Percentiles rank a stretch among this genome's conserved stretches.
phyloP scores from a whole-genome alignment of 2,797 vertebrate genomes.

The Gambelia wislizenii region DNA sequence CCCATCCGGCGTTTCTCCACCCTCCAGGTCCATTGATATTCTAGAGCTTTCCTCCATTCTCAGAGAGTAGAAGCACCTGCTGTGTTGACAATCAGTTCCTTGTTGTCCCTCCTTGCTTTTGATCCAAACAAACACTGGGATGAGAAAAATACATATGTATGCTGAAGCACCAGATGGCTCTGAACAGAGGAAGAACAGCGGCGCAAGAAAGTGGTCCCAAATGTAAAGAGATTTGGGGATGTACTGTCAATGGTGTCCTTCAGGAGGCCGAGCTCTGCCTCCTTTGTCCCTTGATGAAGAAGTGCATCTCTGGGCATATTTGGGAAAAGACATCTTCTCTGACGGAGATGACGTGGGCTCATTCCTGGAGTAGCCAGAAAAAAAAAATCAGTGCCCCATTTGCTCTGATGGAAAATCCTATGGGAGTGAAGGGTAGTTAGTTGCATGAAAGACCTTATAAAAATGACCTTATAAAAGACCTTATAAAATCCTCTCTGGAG shows the following conservation, averaged over 20 bases:
- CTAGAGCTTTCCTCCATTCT: not conserved
- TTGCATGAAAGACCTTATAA: not conserved
- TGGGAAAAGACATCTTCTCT: not conserved
- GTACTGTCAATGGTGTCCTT: not conserved
- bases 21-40: not conserved
- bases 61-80: not conserved
- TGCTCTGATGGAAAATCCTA: not conserved
- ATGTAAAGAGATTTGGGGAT: not conserved
- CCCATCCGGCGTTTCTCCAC: no score
- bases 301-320: no score
- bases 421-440: not conserved
- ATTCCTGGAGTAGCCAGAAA: no score
- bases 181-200: not conserved
- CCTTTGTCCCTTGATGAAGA: not conserved
- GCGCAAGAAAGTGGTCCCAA: not conserved
- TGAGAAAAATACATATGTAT: not conserved
- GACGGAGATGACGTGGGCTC: no score
- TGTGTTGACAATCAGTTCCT: constrained; percentile 4
- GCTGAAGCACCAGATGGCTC: not conserved
- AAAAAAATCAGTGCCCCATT: not conserved
- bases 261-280: no score
- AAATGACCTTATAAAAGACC: not conserved
- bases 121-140: not conserved
- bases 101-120: not conserved
- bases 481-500: not conserved